Conservation (phyloP, 2,888 invertebrate species). For the Trichopria drosophilae region DNA sequence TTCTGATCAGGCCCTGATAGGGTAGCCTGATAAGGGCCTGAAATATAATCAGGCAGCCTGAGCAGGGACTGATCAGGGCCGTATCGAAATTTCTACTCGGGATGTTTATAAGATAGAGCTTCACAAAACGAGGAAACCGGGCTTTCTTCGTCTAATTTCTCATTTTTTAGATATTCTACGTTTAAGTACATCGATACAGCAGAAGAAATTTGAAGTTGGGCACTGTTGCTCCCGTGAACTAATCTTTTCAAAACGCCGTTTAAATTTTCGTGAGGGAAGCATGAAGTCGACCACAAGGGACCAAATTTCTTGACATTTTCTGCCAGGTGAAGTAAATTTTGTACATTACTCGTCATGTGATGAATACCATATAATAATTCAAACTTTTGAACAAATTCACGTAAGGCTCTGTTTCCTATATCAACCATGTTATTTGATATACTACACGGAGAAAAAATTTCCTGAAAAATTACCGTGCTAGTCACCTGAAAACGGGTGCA, state of each 20-base stretch:
- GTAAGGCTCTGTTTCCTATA: too few relatives aligned
- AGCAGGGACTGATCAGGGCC: too few relatives aligned
- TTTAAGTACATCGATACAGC: slow-evolving; percentile 6
- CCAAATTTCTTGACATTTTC: slow-evolving; percentile 22
- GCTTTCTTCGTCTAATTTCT: slow-evolving; percentile 7
- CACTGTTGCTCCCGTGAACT: slow-evolving; percentile 29
- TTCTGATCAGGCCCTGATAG: too few relatives aligned
- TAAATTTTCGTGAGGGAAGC: slow-evolving; percentile 30
- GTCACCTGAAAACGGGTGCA: too few relatives aligned
- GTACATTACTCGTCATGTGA: slow-evolving; percentile 21
- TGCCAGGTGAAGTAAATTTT: slow-evolving; percentile 19
- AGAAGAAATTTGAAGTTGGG: slow-evolving; percentile 29
- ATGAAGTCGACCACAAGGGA: slow-evolving; percentile 24
- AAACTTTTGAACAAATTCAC: too few relatives aligned
- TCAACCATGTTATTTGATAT: slow-evolving; percentile 8
- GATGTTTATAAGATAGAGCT: too few relatives aligned
- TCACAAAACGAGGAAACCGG: too few relatives aligned
- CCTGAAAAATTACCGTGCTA: too few relatives aligned
- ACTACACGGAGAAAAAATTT: too few relatives aligned
- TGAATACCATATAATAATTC: not conserved
- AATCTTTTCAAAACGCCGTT: slow-evolving; percentile 23
- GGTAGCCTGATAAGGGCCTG: too few relatives aligned
- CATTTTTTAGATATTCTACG: slow-evolving; percentile 5
- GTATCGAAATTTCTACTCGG: too few relatives aligned
- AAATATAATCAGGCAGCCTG: too few relatives aligned